A percentile compares a stretch with the other conserved stretches of the same genome.
Conservation (phyloP, 2,888 invertebrate species). For the Hesperia comma region DNA sequence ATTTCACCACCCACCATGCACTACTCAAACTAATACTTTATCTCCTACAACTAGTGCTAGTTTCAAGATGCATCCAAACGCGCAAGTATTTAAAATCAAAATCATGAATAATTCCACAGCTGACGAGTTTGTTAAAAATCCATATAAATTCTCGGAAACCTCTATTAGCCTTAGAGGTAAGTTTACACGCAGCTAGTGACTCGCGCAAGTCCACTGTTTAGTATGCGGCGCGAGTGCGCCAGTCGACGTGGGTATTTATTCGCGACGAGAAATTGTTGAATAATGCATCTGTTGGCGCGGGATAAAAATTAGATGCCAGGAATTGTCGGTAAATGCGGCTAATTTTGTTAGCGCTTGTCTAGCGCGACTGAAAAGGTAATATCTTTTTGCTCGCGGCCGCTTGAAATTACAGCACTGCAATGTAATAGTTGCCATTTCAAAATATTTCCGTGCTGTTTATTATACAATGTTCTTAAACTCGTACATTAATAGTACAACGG, state of each 20-base stretch:
- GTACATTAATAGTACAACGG: background rate
- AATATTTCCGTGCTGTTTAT: background rate
- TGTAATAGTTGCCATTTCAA: background rate
- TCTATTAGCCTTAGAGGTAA: background rate
- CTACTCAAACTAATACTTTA: too few relatives aligned
- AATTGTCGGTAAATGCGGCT: constrained; percentile 35
- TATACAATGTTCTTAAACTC: background rate
- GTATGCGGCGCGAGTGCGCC: constrained; percentile 26
- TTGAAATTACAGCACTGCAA: background rate
- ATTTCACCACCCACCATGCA: too few relatives aligned
- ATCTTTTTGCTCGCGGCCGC: constrained; percentile 12
- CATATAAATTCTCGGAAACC: constrained; percentile 3
- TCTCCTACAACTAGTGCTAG: too few relatives aligned
- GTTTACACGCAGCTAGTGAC: constrained; percentile 5
- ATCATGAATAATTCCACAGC: constrained; percentile 1
- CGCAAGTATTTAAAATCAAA: background rate
- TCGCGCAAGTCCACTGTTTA: constrained; percentile 17
- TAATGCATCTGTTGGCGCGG: constrained; percentile 29
- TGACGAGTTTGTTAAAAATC: constrained; percentile 10
- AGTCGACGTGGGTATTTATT: constrained; percentile 33
- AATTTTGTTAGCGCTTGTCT: constrained; percentile 36
- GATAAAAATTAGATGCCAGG: constrained; percentile 34
- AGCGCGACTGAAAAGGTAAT: constrained; percentile 19
- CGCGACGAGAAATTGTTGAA: constrained; percentile 30
- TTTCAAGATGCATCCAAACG: background rate